Evolutionary conservation across 2,797 vertebrate genomes (phyloP), one percentile per base, ranked within the genome.

Genomic region (Oophaga sylvatica): DNA sequence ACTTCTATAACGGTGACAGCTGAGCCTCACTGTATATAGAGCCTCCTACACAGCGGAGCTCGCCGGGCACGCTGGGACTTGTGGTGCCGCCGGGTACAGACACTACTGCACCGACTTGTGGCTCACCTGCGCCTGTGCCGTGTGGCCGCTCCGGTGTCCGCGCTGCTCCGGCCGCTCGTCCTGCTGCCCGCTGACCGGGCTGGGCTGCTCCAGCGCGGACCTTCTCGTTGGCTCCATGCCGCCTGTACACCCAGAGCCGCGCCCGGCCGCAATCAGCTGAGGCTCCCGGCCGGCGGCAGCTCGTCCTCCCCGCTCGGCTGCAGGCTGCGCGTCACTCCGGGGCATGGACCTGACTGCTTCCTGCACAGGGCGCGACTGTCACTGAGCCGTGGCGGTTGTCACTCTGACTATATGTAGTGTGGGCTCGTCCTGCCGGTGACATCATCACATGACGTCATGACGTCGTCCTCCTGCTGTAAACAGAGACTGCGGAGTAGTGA

Each of bases 301-400:
- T 3, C n/a, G 45, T 78, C 75, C 48, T 16, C 35, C 8, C n/a
- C 35, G 45, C 26, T 53, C 22, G 35, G 73, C 59, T 75, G 35
- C 16, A 22, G 35, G 63, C 84, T 26, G 63, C 11, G 48, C 68
- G 86, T 87, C 45, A 87, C 59, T 82, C 86, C 86, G 80, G 86
- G 70, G 59, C 70, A 78, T 10, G 26, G 5, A 53, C 11, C 31
- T 15, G 71, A 87, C 45, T 57, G 80, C 79, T 87, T 87, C 86
- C 80, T 87, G 80, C 80, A 41, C 76, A 56, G 65, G 31, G 77
- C 77, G 63, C 62, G 84, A 48, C 48, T 60, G 35, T 79, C 77
- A 59, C n/a, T 62, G 26, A 19, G 53, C 15, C 0, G 29, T 11
- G 35, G 71, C 10, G 8, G 5, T 35, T 48, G 71, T 48, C 71